Base-by-base conservation (phyloP, 1,140 invertebrate species). In the Brachionus calyciflorus region DNA sequence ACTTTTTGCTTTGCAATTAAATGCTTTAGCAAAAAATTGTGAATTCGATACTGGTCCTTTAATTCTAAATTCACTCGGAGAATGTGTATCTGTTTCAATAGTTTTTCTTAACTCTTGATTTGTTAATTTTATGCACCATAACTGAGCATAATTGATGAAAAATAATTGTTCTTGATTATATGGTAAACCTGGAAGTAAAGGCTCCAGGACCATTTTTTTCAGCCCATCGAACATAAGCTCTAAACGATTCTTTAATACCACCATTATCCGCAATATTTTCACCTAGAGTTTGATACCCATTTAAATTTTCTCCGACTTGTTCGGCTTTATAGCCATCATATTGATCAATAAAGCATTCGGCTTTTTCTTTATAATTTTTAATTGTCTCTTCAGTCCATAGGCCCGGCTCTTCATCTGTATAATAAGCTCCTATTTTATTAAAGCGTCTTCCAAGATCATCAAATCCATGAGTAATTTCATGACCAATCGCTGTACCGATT, bases 31-130 rank as follows among this genome's bases (percentile, higher is more conserved):
- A 83, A 98, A 98, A 77, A 95, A 92, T 49, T 88, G 82, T 0
- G 90, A 92, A 83, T 97, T 97, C 49, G 90, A 89, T 2, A 97
- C 82, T 0, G 91, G 90, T 0, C 92, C 94, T 49, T 89, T 88
- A 0, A 96, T 89, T 53, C 94, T 88, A 80, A 85, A 87, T 78
- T 82, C 81, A 10, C 86, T 86, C 1, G 86, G 86, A 63, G 85
- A 84, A 78, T 88, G 87, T 7, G 84, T 82, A n/a, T 85, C 84
- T 28, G 84, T 86, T 46, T 83, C 81, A 7, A 88, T 81, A 69
- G 84, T 82, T 65, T 85, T 84, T 17, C 85, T 78, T 9, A 84
- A 81, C 19, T 83, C 83, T 78, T 87, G 84, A 7, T 85, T 84
- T 48, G 85, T 83, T 80, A 85, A 86, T 5, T 82, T 82, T 12